Percentiles rank a stretch among this genome's conserved stretches.
Evolutionary conservation across 2,113 vertebrate genomes (phyloP).

Genomic region (Opisthocomus hoazin): DNA sequence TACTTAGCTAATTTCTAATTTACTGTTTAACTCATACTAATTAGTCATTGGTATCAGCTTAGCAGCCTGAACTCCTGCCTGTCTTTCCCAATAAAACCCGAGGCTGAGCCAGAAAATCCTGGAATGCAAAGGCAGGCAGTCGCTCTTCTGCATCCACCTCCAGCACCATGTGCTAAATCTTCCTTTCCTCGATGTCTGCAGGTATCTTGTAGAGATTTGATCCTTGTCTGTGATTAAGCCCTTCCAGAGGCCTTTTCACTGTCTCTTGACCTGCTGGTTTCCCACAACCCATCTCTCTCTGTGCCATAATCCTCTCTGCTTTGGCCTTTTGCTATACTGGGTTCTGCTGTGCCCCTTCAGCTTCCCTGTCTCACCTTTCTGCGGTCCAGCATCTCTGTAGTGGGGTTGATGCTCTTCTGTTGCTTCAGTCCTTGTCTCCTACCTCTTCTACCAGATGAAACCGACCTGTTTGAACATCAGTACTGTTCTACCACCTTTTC

Average conservation of each 20-base stretch:
- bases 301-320: not conserved
- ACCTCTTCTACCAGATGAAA: not conserved
- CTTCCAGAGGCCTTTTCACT: not conserved
- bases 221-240: not conserved
- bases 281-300: not conserved
- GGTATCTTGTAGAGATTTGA: not conserved
- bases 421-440: not conserved
- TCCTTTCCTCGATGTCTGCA: accelerated
- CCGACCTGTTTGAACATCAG: not conserved
- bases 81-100: not conserved
- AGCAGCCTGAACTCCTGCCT: conserved; percentile 33
- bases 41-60: conserved; percentile 54
- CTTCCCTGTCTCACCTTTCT: not conserved
- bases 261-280: not conserved
- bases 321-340: not conserved
- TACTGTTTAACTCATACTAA: conserved; percentile 47
- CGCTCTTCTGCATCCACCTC: not conserved
- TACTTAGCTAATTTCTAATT: conserved; percentile 41
- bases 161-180: not conserved
- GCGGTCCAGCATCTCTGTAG: not conserved
- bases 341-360: not conserved
- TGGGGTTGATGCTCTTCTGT: not conserved
- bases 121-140: not conserved
- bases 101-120: not conserved
- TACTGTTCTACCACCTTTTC: not conserved